Conservation (phyloP, 2,888 invertebrate species). For the Sphaeridia pumilis region DNA sequence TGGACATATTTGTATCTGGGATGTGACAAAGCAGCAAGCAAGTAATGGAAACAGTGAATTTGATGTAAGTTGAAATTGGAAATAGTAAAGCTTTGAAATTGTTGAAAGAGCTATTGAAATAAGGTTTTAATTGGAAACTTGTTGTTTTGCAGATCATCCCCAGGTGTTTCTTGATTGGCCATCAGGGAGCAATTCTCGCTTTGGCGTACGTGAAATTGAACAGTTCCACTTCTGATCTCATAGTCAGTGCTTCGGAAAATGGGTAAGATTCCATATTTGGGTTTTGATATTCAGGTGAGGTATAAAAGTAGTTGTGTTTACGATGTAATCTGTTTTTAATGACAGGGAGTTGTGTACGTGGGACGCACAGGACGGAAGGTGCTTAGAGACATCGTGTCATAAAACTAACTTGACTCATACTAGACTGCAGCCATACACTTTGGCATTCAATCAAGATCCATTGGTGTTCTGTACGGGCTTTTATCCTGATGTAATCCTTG, state of each 20-base stretch:
- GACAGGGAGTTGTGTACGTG: slow-evolving; percentile 88
- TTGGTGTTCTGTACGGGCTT: slow-evolving; percentile 93
- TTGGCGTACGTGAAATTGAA: slow-evolving; percentile 62
- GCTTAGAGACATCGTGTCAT: slow-evolving; percentile 80
- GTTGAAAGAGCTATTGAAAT: background rate
- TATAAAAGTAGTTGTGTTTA: no score
- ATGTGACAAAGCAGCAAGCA: slow-evolving; percentile 43
- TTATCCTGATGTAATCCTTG: slow-evolving; percentile 91
- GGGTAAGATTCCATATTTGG: no score
- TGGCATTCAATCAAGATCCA: slow-evolving; percentile 47
- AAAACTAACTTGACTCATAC: slow-evolving; percentile 81
- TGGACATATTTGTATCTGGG: slow-evolving; percentile 96
- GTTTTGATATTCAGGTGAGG: no score
- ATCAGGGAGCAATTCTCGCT: slow-evolving; percentile 85
- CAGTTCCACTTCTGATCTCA: slow-evolving; percentile 67
- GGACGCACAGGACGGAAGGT: slow-evolving; percentile 94
- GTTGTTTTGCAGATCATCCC: slow-evolving; percentile 65
- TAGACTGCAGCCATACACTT: slow-evolving; percentile 47
- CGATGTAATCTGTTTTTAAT: slow-evolving; percentile 13
- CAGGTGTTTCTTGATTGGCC: slow-evolving; percentile 82
- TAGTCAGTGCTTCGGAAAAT: slow-evolving; percentile 88
- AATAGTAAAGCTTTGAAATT: background rate
- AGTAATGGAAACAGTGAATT: background rate
- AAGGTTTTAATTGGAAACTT: no score
- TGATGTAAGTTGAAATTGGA: slow-evolving; percentile 19